Evolutionary conservation across 2,797 vertebrate genomes (phyloP).

Genomic region (Sandelia bainsii): DNA sequence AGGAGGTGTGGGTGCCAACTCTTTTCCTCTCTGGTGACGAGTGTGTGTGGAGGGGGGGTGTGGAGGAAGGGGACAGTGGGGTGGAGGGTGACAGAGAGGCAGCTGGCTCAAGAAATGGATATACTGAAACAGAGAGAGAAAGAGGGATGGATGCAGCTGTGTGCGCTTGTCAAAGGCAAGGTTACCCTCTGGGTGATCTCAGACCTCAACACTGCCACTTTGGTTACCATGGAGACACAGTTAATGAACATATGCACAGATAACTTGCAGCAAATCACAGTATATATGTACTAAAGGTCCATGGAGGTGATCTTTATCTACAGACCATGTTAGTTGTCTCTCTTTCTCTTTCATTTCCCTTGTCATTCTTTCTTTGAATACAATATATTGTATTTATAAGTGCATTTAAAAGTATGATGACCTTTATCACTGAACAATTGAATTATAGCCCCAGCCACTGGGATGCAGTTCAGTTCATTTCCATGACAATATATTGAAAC

Average conservation of each 20-base stretch:
- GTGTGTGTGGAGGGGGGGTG: not conserved
- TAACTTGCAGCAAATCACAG: conserved; percentile 38
- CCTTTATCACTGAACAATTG: not conserved
- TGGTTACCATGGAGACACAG: conserved; percentile 71
- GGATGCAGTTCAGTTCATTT: conserved; percentile 18
- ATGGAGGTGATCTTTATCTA: conserved; percentile 28
- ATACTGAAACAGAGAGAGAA: conserved; percentile 44
- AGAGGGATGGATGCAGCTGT: conserved; percentile 59
- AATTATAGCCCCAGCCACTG: not conserved
- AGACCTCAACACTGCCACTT: conserved; percentile 45
- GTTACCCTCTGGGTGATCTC: conserved; percentile 62
- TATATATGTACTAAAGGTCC: conserved; percentile 26
- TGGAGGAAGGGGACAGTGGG: not conserved
- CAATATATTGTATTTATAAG: conserved; percentile 55
- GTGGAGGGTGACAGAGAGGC: conserved; percentile 35
- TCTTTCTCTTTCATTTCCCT: conserved; percentile 6
- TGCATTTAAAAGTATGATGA: conserved; percentile 30
- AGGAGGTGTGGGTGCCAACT: conserved; percentile 41
- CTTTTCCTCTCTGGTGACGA: conserved; percentile 22
- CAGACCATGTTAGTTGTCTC: conserved; percentile 4
- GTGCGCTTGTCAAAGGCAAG: conserved; percentile 66
- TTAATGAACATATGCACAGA: conserved; percentile 54
- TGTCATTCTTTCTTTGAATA: not conserved
- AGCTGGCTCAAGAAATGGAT: conserved; percentile 59
- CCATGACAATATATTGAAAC: conserved; percentile 22